phyloP scores from a whole-genome alignment of 2,888 invertebrate species.

The Chrysomela aeneicollis region DNA sequence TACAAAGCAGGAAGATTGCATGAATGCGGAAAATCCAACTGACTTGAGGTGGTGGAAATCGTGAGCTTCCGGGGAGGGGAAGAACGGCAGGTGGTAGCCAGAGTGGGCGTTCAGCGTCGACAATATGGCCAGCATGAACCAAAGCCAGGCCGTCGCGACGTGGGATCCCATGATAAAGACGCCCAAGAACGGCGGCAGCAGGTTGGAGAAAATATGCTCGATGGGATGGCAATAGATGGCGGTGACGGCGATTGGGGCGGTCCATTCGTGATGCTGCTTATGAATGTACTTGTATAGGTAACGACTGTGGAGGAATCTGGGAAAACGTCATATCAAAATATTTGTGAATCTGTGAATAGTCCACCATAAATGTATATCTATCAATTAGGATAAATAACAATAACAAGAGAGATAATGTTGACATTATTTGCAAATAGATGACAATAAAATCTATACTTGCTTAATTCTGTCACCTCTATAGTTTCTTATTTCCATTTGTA shows the following conservation, averaged over 20 bases:
- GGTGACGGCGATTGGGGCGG: constrained; percentile 84
- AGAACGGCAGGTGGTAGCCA: constrained; percentile 86
- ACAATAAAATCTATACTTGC: no score
- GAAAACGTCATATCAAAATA: constrained; percentile 43
- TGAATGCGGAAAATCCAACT: no score
- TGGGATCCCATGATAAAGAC: constrained; percentile 78
- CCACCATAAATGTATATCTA: no score
- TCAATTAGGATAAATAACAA: no score
- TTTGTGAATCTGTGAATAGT: no score
- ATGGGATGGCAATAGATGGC: constrained; percentile 83
- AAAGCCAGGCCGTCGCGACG: constrained; percentile 79
- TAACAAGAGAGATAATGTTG: no score
- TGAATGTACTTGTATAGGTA: constrained; percentile 82
- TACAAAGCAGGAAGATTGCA: no score
- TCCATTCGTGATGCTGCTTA: constrained; percentile 90
- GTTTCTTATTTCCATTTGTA: no score
- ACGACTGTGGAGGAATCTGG: constrained; percentile 76
- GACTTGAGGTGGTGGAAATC: constrained; percentile 89
- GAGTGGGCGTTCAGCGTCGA: constrained; percentile 84
- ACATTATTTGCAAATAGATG: no score
- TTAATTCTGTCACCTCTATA: no score
- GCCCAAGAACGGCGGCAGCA: constrained; percentile 79
- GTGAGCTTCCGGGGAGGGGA: constrained; percentile 86
- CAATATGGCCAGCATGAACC: constrained; percentile 80
- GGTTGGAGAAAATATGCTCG: constrained; percentile 79